Conservation (phyloP, 1,140 invertebrate species). For the Trissolcus basalis region DNA sequence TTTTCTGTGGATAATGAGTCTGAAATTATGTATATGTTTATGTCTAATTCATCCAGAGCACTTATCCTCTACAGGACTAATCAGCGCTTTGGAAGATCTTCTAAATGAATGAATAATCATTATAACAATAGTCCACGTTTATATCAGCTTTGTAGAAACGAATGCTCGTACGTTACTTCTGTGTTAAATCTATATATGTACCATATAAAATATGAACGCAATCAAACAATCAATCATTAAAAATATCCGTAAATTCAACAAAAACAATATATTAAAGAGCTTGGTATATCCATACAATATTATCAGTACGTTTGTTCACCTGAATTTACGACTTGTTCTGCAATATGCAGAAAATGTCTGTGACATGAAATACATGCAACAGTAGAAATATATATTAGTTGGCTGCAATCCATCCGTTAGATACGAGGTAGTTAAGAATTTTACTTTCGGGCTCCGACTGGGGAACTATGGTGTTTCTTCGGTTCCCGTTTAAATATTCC, state of each 20-base stretch:
- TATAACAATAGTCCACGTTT: no score
- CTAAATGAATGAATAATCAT: no score
- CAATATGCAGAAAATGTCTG: slow-evolving; percentile 66
- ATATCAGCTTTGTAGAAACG: no score
- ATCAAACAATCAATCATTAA: slow-evolving; percentile 17
- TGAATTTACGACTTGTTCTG: slow-evolving; percentile 61
- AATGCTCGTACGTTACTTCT: no score
- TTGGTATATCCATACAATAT: slow-evolving; percentile 31
- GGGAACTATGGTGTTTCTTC: slow-evolving; percentile 68
- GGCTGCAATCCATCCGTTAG: slow-evolving; percentile 74
- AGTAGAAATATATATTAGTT: slow-evolving; percentile 66
- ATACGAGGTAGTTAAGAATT: slow-evolving; percentile 75
- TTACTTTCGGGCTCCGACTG: slow-evolving; percentile 75
- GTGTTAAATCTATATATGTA: no score
- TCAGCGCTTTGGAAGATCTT: no score
- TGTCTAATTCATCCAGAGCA: no score
- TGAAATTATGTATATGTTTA: no score
- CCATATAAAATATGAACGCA: slow-evolving; percentile 4
- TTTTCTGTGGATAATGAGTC: no score
- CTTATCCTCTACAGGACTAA: no score
- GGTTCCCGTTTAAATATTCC: slow-evolving; percentile 75
- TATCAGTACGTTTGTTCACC: slow-evolving; percentile 39
- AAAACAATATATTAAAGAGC: slow-evolving; percentile 17
- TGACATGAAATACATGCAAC: slow-evolving; percentile 61
- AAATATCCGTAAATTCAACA: slow-evolving; percentile 7